Evolutionary conservation across 2,888 invertebrate species (phyloP).

Genomic region (Tetragonula carbonaria): DNA sequence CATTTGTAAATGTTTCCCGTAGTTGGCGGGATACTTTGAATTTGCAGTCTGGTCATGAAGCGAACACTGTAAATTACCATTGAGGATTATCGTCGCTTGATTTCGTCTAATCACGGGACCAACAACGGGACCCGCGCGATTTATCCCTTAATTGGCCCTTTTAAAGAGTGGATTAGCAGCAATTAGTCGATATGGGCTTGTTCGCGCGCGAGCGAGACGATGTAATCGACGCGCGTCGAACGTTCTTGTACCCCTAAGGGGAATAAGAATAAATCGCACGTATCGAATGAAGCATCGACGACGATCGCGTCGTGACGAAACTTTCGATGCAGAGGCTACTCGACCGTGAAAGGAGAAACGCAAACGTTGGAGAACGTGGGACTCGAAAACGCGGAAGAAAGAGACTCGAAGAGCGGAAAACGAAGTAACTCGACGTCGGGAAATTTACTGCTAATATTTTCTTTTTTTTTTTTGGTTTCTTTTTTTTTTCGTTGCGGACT

Average conservation of each 20-base stretch:
- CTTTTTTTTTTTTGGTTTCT: too few species aligned
- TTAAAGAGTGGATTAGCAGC: slow-evolving; percentile 36
- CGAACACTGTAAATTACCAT: slow-evolving; percentile 37
- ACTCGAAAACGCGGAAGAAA: background rate
- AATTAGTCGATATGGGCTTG: slow-evolving; percentile 39
- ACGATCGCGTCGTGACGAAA: background rate
- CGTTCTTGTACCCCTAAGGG: background rate
- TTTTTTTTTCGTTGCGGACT: slow-evolving; percentile 59
- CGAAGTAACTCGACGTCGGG: slow-evolving; percentile 5
- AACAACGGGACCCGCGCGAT: slow-evolving; percentile 17
- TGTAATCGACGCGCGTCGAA: slow-evolving; percentile 23
- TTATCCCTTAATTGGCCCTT: slow-evolving; percentile 53
- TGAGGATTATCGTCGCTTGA: slow-evolving; percentile 48
- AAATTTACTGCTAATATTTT: slow-evolving; percentile 70
- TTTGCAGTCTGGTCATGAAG: slow-evolving; percentile 16
- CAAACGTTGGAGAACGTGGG: slow-evolving; percentile 1
- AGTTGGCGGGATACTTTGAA: slow-evolving; percentile 37
- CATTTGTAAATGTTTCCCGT: background rate
- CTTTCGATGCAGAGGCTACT: background rate
- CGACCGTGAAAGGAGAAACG: background rate
- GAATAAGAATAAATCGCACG: slow-evolving; percentile 8
- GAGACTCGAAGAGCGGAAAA: background rate
- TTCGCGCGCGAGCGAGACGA: slow-evolving; percentile 12
- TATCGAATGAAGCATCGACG: background rate
- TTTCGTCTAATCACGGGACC: slow-evolving; percentile 34